These are phyloP conservation scores for Muraenolepis orangiensis DNA, from an alignment of 2,797 vertebrate genomes.

Conservation along the genomic window DNA sequence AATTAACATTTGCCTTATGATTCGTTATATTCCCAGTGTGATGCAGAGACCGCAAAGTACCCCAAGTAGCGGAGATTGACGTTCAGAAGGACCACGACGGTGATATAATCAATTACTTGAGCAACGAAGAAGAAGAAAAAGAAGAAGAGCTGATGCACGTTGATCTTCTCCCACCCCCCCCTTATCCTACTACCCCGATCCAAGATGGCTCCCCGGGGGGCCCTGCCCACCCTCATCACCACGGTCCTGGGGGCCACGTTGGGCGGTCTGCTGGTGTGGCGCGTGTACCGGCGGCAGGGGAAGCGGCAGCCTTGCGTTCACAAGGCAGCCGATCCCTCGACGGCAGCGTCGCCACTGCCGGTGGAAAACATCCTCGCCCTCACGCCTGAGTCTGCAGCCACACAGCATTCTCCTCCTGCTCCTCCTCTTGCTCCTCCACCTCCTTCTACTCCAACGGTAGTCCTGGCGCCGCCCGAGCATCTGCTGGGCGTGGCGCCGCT, in stretches of 20 bases:
- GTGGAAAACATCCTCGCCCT: constrained; percentile 13
- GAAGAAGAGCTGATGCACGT: no score
- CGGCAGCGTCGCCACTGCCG: not conserved
- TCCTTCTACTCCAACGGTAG: not conserved
- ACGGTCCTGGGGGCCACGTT: constrained; percentile 81
- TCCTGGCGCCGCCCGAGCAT: constrained; percentile 58
- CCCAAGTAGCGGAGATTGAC: no score
- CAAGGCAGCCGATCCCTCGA: constrained; percentile 40
- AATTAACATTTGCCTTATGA: no score
- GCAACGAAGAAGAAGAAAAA: no score
- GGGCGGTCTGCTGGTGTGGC: constrained; percentile 87
- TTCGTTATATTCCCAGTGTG: no score
- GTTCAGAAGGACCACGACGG: no score
- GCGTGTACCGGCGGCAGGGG: constrained; percentile 71
- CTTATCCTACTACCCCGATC: not conserved
- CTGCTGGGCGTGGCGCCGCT: constrained; percentile 75
- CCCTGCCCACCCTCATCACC: constrained; percentile 75
- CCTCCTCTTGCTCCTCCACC: not conserved
- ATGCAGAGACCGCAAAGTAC: no score
- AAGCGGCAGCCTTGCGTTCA: constrained; percentile 58
- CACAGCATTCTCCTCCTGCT: not conserved
- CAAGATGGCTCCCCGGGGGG: constrained; percentile 80
- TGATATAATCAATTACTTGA: no score
- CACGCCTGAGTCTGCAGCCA: constrained; percentile 1
- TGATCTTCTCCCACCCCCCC: not conserved